These are phyloP conservation scores for Vanacampus margaritifer DNA, from an alignment of 2,113 vertebrate genomes.

Conservation along the genomic window DNA sequence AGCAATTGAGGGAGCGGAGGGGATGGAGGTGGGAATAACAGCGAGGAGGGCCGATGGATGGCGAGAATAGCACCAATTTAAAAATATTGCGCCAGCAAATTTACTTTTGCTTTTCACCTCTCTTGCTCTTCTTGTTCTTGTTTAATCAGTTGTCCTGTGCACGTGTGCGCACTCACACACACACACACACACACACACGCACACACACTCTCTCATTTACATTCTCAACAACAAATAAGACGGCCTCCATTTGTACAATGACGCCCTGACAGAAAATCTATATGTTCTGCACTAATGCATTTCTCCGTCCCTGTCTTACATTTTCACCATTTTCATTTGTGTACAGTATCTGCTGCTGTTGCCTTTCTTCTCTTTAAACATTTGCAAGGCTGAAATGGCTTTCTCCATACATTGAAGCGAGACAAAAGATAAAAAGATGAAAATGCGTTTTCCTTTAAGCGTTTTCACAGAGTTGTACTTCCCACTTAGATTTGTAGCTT, in stretches of 20 bases:
- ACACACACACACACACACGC: background rate
- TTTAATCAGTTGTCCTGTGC: constrained; percentile 43
- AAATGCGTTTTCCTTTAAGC: background rate
- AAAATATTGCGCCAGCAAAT: constrained; percentile 47
- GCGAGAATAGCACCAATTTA: constrained; percentile 55
- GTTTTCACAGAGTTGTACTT: background rate
- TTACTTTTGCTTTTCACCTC: constrained; percentile 39
- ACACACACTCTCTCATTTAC: constrained; percentile 61
- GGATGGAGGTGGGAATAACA: constrained; percentile 45
- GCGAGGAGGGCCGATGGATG: constrained; percentile 19
- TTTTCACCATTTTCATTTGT: background rate
- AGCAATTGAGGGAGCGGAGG: constrained; percentile 54
- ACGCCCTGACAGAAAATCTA: constrained; percentile 71
- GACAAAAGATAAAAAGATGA: background rate
- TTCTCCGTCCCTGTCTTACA: constrained; percentile 45
- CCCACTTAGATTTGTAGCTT: background rate
- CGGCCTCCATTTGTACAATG: constrained; percentile 62
- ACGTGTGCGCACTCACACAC: background rate
- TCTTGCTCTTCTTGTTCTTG: constrained; percentile 9
- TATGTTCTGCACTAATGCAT: constrained; percentile 63
- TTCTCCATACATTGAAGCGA: background rate
- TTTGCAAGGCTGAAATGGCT: constrained; percentile 24
- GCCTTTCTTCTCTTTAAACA: constrained; percentile 40
- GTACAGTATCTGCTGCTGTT: background rate
- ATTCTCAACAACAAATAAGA: constrained; percentile 47